Evolutionary conservation across 2,113 vertebrate species (phyloP), one percentile per base, ranked within the genome.

Genomic region (Gorsachius goisagi): DNA sequence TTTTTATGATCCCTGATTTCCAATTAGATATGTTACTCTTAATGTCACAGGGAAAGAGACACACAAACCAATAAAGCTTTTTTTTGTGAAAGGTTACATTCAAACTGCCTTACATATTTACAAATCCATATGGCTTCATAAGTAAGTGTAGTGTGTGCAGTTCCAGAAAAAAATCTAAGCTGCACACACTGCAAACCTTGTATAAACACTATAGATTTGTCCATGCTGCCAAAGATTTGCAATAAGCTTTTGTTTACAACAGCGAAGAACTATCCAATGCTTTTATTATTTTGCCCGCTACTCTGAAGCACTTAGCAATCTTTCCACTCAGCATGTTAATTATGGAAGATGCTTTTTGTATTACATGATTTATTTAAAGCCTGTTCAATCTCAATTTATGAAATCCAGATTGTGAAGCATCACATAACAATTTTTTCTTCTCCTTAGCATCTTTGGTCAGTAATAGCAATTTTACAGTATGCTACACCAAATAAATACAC

Each of bases 341-440:
- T 97, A 93, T 32, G 62, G 94, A 97, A 96, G 96, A 95, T 93
- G 94, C 96, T 97, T 92, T 94, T 94, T 96, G 75, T 88, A 95
- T 95, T 96, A 52, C 91, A 93, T 94, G 94, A 97, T 97, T 97
- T 98, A 97, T 98, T 97, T 96, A 97, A 98, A 97, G 84, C 53
- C 79, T 39, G 52, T 33, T 97, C 95, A 93, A 92, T 94, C 71
- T 81, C 90, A 67, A 64, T 97, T 94, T 97, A 97, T 91, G 87
- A 97, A 97, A 96, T 74, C 91, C 95, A 97, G 91, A 97, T 95
- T 97, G 94, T 88, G 88, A 97, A 97, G 90, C 90, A 95, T 84
- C 91, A 97, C 89, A 78, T 79, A 95, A 96, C 73, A 96, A 95
- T 97, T 97, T 95, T 90, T 88, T 96, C 88, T 95, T 95, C 79